Evolutionary conservation across 2,113 vertebrate species (phyloP), one percentile per base, ranked within the genome.

Genomic region (Python bivittatus): DNA sequence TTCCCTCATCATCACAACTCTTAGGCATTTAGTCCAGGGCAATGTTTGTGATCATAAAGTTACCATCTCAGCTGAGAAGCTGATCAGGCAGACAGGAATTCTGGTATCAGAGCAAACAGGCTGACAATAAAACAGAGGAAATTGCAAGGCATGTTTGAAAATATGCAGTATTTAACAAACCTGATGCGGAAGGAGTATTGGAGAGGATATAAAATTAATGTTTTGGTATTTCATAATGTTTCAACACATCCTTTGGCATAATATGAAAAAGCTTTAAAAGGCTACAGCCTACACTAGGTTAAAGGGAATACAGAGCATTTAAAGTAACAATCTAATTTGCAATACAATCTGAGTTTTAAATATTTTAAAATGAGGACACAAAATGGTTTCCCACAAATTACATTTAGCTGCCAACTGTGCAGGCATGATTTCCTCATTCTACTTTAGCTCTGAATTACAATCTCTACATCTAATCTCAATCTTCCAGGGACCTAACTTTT

Each of bases 51-150:
- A 60, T 5, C 83, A 91, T 44, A 10, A 89, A 88, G 48, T 15
- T 88, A n/a, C 0, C 0, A 0, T 2, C 88, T 44, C 60, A 56
- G 9, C 8, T 79, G 23, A 44, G 72, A 0, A n/a, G 42, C 4
- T 84, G 72, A 9, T 29, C 27, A 84, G 25, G 11, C 13, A 20
- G 20, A 22, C 29, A 91, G 9, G 90, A 52, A 92, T 91, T 92
- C 10, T 93, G 0, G 1, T 56, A 54, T 60, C 90, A 48, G 0
- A 0, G 56, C 29, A 11, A 90, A 86, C n/a, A 4, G 53, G 0
- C n/a, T 29, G 91, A 91, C 64, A 27, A n/a, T 3, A 1, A 0
- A 0, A 91, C 42, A 54, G 89, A 58, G 29, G 0, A 61, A 84
- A 22, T 23, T 61, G 11, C 48, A 90, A 48, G 33, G 53, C 17